Evolutionary conservation across 2,797 vertebrate genomes (phyloP), one percentile per base, ranked within the genome.

Genomic region (Danio jaintianensis): DNA sequence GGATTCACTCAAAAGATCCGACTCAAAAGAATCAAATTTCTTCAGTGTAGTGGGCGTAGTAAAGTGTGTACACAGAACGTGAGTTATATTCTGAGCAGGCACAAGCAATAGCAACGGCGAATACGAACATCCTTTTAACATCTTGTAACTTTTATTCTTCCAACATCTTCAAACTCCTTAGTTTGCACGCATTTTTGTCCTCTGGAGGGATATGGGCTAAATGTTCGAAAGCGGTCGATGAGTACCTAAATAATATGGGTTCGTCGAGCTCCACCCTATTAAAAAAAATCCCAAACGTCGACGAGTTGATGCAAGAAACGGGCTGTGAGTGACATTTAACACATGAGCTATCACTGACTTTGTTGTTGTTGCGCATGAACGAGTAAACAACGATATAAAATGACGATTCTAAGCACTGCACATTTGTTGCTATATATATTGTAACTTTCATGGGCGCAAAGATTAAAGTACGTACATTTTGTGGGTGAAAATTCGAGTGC

Each of bases 261-360:
- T 89, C 83, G 82, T 84, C 50, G 61, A 86, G 77, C 86, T 91
- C 91, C 78, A 82, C 79, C 72, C 52, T 90, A 0, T 40, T 81
- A 36, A 55, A 62, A 62, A 68, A 62, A 62, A 68, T 92, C 62
- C 92, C 91, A 0, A 18, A 90, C 10, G 88, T 71, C 1, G 79
- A 86, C 55, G 59, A 89, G 75, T 86, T 94, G 58, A 85, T 92
- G 76, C 48, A 86, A 58, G 90, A 94, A 77, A 93, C 92, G 0
- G 92, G 92, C 2, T 92, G 93, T 94, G 84, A 92, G 92, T 87
- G 9, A 61, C 22, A 59, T 48, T 70, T 52, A n/a, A 16, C 29
- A 12, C 10, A 29, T 62, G 16, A 66, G 7, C 42, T 74, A 36
- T 15, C 4, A 38, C 29, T n/a, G 15, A 38, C 29, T 62, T 48